These are phyloP conservation scores for Maniola jurtina DNA, from an alignment of 1,140 invertebrate species.

Conservation along the genomic window DNA sequence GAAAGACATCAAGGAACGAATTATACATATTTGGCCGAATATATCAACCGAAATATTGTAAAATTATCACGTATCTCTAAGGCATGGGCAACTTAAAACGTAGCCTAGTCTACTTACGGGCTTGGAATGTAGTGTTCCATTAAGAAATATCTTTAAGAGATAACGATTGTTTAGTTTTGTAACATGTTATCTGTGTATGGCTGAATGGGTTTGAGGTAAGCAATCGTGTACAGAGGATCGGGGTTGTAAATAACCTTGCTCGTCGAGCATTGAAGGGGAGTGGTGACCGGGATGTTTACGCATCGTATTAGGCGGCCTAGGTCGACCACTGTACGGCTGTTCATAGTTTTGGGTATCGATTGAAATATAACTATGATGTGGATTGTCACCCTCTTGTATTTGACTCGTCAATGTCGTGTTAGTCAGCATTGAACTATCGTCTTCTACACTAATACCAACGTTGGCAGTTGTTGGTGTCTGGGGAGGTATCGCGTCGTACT, in stretches of 20 bases:
- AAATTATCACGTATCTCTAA: constrained; percentile 64
- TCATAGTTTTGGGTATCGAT: constrained; percentile 78
- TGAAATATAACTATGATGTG: constrained; percentile 77
- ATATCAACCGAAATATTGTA: constrained; percentile 39
- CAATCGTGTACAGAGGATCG: constrained; percentile 73
- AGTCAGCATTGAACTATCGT: constrained; percentile 76
- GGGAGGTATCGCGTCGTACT: constrained; percentile 77
- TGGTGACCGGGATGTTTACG: constrained; percentile 63
- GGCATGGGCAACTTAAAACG: constrained; percentile 64
- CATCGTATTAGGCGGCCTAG: constrained; percentile 64
- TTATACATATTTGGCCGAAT: constrained; percentile 52
- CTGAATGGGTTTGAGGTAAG: constrained; percentile 71
- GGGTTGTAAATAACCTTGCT: constrained; percentile 77
- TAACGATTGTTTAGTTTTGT: constrained; percentile 54
- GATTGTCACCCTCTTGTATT: constrained; percentile 71
- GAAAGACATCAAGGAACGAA: constrained; percentile 43
- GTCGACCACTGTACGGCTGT: constrained; percentile 67
- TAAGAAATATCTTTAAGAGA: constrained; percentile 66
- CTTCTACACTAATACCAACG: constrained; percentile 63
- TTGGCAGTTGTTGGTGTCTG: constrained; percentile 62
- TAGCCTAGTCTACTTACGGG: constrained; percentile 66
- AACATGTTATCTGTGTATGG: constrained; percentile 66
- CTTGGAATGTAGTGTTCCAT: constrained; percentile 74
- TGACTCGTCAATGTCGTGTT: constrained; percentile 76
- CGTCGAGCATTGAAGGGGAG: constrained; percentile 72